Evolutionary conservation across 2,113 vertebrate species (phyloP).

Genomic region (Onychostoma macrolepis): DNA sequence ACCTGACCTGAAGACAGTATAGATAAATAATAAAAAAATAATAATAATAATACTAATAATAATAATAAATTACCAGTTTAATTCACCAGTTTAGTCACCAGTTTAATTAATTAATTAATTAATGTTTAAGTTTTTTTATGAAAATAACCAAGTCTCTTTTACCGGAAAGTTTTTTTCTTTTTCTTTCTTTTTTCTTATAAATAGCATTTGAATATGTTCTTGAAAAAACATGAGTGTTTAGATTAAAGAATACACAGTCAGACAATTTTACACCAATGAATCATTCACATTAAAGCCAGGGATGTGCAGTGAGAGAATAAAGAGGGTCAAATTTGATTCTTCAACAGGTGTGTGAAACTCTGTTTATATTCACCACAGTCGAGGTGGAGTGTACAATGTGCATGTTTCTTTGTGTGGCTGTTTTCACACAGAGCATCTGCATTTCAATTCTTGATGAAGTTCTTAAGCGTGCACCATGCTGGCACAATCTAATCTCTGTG

Average conservation of each 20-base stretch:
- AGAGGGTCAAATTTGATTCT: slow-evolving; percentile 1
- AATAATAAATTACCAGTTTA: too few relatives aligned
- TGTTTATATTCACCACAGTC: not conserved
- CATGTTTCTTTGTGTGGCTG: not conserved
- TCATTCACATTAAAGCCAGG: not conserved
- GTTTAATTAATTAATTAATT: too few relatives aligned
- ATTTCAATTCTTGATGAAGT: slow-evolving; percentile 1
- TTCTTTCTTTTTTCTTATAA: not conserved
- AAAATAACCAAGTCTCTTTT: not conserved
- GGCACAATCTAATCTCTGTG: not conserved
- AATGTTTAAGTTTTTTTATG: not conserved
- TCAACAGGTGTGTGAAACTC: not conserved
- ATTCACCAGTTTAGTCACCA: too few relatives aligned
- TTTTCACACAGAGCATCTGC: not conserved
- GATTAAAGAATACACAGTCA: not conserved
- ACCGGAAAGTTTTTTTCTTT: not conserved
- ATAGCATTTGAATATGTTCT: not conserved
- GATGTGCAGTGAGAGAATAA: not conserved
- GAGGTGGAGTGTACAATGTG: not conserved
- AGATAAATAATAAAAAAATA: too few relatives aligned
- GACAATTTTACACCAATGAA: not conserved
- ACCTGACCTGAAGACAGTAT: too few relatives aligned
- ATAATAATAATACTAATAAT: too few relatives aligned
- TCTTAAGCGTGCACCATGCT: slow-evolving; percentile 19
- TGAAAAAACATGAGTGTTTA: not conserved